Evolutionary conservation across 1,140 invertebrate species (phyloP).

Genomic region (Drosophila ohnishii): DNA sequence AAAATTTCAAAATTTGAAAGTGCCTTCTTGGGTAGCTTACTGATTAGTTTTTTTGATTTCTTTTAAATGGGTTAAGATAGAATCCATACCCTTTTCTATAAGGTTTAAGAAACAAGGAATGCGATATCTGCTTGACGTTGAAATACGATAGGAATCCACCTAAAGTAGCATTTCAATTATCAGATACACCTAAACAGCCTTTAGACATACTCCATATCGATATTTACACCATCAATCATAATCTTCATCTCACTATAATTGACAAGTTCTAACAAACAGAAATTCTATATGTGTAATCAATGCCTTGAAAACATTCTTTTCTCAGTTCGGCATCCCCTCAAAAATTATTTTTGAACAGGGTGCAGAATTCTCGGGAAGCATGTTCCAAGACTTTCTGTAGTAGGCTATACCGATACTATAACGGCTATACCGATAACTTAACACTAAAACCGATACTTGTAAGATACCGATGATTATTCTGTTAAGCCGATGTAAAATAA

Average conservation of each 20-base stretch:
- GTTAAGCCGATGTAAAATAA: too few relatives aligned
- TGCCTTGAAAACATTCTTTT: not conserved
- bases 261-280: not conserved
- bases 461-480: too few relatives aligned
- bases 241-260: not conserved
- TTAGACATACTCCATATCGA: not conserved
- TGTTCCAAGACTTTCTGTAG: not conserved
- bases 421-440: too few relatives aligned
- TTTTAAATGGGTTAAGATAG: too few relatives aligned
- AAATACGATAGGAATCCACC: not conserved
- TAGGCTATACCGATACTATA: too few relatives aligned
- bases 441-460: too few relatives aligned
- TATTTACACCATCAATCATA: not conserved
- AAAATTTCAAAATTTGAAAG: too few relatives aligned
- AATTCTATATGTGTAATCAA: not conserved
- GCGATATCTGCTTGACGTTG: not conserved
- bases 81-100: too few relatives aligned
- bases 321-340: conserved; percentile 4
- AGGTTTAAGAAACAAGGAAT: not conserved
- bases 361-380: not conserved
- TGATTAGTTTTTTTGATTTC: too few relatives aligned
- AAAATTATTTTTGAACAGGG: conserved; percentile 5
- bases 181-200: not conserved
- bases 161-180: not conserved
- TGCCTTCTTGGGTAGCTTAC: too few relatives aligned